phyloP scores from a whole-genome alignment of 2,113 vertebrate genomes.

The Zosterops hypoxanthus region DNA sequence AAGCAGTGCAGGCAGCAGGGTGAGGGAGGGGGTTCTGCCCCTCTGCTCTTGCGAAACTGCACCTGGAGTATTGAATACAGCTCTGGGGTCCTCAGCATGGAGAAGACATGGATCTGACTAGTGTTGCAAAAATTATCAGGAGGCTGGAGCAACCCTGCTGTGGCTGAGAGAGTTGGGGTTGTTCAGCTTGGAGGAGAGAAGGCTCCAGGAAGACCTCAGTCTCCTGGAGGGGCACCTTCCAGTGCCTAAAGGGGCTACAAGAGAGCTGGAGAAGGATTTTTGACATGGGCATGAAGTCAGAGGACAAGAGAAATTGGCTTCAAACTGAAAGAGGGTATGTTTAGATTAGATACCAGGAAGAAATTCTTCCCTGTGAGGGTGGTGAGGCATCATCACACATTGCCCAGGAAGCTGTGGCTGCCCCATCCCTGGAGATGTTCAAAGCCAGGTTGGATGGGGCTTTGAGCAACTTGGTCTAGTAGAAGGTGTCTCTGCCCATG shows the following conservation, averaged over 20 bases:
- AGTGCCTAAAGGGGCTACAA: background rate
- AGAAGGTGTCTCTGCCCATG: background rate
- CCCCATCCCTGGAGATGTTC: background rate
- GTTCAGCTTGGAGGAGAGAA: background rate
- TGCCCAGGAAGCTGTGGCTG: background rate
- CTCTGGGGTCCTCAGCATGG: background rate
- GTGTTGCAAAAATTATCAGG: background rate
- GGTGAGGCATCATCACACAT: background rate
- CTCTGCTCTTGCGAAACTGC: background rate
- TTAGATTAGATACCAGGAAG: background rate
- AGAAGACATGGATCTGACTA: background rate
- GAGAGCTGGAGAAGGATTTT: background rate
- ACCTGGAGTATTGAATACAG: background rate
- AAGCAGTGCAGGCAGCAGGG: background rate
- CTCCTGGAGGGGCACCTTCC: background rate
- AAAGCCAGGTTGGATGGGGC: background rate
- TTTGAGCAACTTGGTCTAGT: background rate
- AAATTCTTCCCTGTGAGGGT: background rate
- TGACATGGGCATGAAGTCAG: background rate
- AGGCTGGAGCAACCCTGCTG: background rate
- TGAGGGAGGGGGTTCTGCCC: accelerated
- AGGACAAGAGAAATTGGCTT: background rate
- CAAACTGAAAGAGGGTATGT: background rate
- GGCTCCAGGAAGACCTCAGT: background rate
- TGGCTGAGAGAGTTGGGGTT: background rate